A percentile compares a stretch with the other conserved stretches of the same genome.
These are phyloP conservation scores for Lota lota DNA, from an alignment of 2,113 vertebrate genomes.

Conservation along the genomic window DNA sequence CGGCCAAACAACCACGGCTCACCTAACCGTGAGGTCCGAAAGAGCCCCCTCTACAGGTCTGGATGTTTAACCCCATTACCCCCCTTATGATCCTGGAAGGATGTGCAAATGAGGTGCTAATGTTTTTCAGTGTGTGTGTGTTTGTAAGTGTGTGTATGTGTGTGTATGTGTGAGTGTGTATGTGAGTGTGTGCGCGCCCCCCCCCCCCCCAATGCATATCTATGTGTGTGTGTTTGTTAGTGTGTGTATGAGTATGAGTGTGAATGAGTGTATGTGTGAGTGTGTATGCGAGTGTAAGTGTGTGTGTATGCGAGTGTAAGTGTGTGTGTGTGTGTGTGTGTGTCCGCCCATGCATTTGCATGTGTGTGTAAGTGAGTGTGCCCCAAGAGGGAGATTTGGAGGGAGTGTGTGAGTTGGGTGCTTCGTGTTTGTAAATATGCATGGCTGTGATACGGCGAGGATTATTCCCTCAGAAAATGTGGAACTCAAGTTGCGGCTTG, in stretches of 20 bases:
- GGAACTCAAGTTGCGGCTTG: constrained; percentile 26
- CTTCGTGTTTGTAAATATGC: constrained; percentile 1
- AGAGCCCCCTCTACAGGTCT: background rate
- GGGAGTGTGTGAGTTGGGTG: background rate
- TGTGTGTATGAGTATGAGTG: too few relatives aligned
- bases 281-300: background rate
- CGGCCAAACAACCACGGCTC: constrained; percentile 8
- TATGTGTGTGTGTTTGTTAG: background rate
- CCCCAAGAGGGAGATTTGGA: background rate
- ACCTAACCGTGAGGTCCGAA: background rate
- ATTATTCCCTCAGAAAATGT: constrained; percentile 35
- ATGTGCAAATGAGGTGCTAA: background rate
- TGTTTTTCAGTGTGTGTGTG: background rate
- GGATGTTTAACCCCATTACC: background rate
- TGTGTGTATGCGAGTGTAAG: background rate
- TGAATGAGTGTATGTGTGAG: constrained; percentile 4
- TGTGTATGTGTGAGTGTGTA: background rate
- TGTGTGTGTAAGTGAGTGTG: background rate
- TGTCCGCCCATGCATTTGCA: too few relatives aligned
- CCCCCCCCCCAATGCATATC: too few relatives aligned
- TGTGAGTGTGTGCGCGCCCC: background rate
- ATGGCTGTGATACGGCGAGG: constrained; percentile 25
- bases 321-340: background rate
- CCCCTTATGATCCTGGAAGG: background rate
- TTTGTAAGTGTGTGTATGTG: too few relatives aligned